Evolutionary conservation across 2,797 vertebrate species (phyloP).

Genomic region (Hoplostethus atlanticus): DNA sequence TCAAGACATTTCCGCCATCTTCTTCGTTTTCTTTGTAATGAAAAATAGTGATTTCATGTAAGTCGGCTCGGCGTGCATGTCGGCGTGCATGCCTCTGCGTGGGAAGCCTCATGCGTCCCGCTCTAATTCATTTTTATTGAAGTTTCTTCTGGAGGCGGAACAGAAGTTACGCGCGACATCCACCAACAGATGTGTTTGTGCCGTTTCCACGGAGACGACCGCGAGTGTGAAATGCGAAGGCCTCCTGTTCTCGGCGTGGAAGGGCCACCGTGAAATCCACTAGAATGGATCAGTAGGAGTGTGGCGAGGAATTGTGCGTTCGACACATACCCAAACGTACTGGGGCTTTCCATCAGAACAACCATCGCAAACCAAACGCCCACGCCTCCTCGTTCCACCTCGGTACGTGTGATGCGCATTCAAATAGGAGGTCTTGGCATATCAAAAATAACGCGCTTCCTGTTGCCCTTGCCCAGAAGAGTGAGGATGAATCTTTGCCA

Average conservation of each 20-base stretch:
- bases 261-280: conserved; percentile 67
- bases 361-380: conserved; percentile 75
- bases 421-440: conserved; percentile 14
- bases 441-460: conserved; percentile 54
- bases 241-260: conserved; percentile 44
- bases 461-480: conserved; percentile 31
- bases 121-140: conserved; percentile 19
- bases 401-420: conserved; percentile 51
- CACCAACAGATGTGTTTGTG: conserved; percentile 72
- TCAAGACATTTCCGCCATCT: not conserved
- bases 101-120: not conserved
- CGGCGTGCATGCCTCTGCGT: not conserved
- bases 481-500: conserved; percentile 51
- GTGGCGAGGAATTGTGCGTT: conserved; percentile 65
- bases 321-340: conserved; percentile 60
- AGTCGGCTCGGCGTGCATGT: not conserved
- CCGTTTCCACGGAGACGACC: conserved; percentile 72
- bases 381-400: conserved; percentile 64
- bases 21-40: not conserved
- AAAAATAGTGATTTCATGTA: not conserved
- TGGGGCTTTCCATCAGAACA: conserved; percentile 54
- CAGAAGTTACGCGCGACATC: conserved; percentile 57
- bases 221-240: conserved; percentile 65
- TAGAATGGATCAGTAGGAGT: conserved; percentile 57
- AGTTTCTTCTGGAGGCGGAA: conserved; percentile 57